These are phyloP conservation scores for Tyto alba DNA, from an alignment of 2,113 vertebrate species.

Conservation along the genomic window DNA sequence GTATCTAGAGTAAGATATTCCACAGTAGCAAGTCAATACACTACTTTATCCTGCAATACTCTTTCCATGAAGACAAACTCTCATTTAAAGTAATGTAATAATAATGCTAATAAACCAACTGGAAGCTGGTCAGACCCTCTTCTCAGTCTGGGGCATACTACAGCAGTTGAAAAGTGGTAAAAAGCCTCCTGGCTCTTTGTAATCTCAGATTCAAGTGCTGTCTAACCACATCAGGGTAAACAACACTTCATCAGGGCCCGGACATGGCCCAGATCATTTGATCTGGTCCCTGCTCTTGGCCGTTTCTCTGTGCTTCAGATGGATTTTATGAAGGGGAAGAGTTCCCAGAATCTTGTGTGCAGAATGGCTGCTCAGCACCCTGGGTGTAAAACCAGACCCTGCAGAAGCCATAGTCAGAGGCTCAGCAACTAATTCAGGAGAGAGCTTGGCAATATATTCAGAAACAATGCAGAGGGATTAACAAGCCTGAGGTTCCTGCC, in stretches of 20 bases:
- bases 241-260: background rate
- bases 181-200: background rate
- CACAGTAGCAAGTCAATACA: background rate
- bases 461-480: background rate
- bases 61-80: background rate
- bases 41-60: background rate
- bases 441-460: background rate
- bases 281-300: background rate
- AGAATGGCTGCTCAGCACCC: background rate
- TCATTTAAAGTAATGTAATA: background rate
- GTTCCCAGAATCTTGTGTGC: background rate
- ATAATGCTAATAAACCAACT: background rate
- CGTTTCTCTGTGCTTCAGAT: background rate
- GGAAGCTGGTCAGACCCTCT: background rate
- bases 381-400: background rate
- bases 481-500: background rate
- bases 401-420: background rate
- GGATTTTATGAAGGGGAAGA: background rate
- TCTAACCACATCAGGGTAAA: background rate
- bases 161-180: background rate
- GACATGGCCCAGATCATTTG: background rate
- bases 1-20: background rate
- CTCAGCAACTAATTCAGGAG: background rate
- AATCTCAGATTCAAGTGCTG: background rate
- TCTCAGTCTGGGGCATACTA: background rate